A percentile compares a stretch with the other conserved stretches of the same genome.
Conservation (phyloP, 2,888 invertebrate species). For the Drosophila fungiperda region DNA sequence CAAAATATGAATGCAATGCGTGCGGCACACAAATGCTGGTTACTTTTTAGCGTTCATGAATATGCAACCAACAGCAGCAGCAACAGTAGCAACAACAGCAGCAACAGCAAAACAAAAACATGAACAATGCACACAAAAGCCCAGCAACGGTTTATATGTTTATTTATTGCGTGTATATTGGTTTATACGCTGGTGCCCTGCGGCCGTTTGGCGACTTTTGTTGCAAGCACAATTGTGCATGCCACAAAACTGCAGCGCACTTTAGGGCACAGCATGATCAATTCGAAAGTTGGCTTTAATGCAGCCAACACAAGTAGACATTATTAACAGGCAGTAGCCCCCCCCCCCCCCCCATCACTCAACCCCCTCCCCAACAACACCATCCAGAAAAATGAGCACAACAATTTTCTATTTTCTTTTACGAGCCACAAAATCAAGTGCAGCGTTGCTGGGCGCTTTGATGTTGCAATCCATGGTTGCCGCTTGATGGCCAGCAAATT, state of each 20-base stretch:
- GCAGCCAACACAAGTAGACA: conserved; percentile 32
- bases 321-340: conserved; percentile 38
- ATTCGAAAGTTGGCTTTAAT: conserved; percentile 21
- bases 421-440: conserved; percentile 10
- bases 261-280: conserved; percentile 20
- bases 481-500: conserved; percentile 73
- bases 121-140: conserved; percentile 37
- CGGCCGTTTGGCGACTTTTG: conserved; percentile 46
- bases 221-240: conserved; percentile 54
- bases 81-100: neutral
- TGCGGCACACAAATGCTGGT: conserved; percentile 44
- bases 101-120: conserved; percentile 11
- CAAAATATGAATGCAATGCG: conserved; percentile 35
- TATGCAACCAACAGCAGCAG: conserved; percentile 48
- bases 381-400: neutral
- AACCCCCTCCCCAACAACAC: too few species aligned
- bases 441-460: conserved; percentile 29
- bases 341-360: neutral
- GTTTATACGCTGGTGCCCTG: conserved; percentile 25
- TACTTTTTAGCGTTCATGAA: conserved; percentile 50
- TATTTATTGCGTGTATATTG: conserved; percentile 34
- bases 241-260: conserved; percentile 29
- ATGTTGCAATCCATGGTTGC: conserved; percentile 65
- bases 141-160: conserved; percentile 36
- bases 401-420: conserved; percentile 19